Evolutionary conservation across 2,797 vertebrate species (phyloP).

Genomic region (Eutrigla gurnardus): DNA sequence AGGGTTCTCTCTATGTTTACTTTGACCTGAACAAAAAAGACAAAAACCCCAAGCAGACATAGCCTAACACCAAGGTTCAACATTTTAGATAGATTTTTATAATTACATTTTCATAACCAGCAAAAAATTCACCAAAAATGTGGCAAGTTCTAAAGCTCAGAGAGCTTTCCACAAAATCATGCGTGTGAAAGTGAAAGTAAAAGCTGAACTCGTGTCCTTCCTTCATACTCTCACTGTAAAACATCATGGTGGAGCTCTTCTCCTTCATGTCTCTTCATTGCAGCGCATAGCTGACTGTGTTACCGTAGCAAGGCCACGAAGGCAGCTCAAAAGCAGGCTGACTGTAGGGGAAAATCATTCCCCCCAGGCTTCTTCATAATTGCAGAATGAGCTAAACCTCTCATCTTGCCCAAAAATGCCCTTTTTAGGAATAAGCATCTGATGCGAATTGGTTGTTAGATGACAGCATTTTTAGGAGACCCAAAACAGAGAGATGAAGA

Average conservation of each 20-base stretch:
- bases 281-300: conserved; percentile 28
- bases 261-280: conserved; percentile 11
- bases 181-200: conserved; percentile 16
- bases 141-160: conserved; percentile 8
- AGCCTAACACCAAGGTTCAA: not conserved
- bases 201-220: conserved; percentile 30
- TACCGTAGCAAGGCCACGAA: conserved; percentile 35
- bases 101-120: not conserved
- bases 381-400: conserved; percentile 76
- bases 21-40: not conserved
- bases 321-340: conserved; percentile 54
- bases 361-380: conserved; percentile 70
- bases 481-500: conserved; percentile 50
- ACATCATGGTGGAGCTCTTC: conserved; percentile 22
- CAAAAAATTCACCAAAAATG: conserved; percentile 17
- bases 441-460: conserved; percentile 75
- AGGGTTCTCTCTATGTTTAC: not conserved
- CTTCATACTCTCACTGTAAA: conserved; percentile 33
- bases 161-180: conserved; percentile 26
- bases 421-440: conserved; percentile 85
- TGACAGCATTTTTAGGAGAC: conserved; percentile 70
- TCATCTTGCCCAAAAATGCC: conserved; percentile 66
- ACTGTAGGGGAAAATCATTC: conserved; percentile 59
- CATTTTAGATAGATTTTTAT: conserved; percentile 17
- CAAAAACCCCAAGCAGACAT: not conserved